Evolutionary conservation across 2,797 vertebrate genomes (phyloP).

Genomic region (Ciconia nigra): DNA sequence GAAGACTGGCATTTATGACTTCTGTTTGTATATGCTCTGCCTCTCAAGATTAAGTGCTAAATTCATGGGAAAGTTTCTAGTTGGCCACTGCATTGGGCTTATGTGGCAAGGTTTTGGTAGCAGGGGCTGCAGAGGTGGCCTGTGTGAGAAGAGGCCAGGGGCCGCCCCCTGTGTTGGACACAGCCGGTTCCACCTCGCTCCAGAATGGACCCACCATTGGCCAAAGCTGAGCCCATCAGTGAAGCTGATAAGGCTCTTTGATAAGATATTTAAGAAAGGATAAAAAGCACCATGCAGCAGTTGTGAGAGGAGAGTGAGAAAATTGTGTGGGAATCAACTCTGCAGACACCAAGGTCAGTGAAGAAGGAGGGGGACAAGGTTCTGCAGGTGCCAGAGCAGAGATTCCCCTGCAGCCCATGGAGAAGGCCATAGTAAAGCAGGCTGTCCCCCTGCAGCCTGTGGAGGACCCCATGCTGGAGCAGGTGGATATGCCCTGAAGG

Average conservation of each 20-base stretch:
- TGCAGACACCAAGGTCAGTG: not conserved
- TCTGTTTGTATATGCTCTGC: not conserved
- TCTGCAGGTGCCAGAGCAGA: not conserved
- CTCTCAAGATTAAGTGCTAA: not conserved
- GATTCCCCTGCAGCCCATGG: not conserved
- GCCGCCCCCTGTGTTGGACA: not conserved
- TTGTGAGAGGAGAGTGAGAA: not conserved
- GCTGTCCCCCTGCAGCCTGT: not conserved
- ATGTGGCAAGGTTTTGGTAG: not conserved
- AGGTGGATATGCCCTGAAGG: not conserved
- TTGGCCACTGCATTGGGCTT: not conserved
- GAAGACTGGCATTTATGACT: not conserved
- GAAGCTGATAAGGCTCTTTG: not conserved
- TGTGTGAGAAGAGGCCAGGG: not conserved
- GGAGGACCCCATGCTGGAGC: rapidly evolving
- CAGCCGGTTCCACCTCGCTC: rapidly evolving
- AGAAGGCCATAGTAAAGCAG: not conserved
- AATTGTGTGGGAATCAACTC: not conserved
- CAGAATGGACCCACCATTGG: rapidly evolving
- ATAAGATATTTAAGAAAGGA: not conserved
- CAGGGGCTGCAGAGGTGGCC: not conserved
- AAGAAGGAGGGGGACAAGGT: not conserved
- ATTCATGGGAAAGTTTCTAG: not conserved
- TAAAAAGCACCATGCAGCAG: not conserved
- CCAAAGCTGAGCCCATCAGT: not conserved